phyloP scores from a whole-genome alignment of 2,797 vertebrate species.

The Chaetophractus vellerosus region DNA sequence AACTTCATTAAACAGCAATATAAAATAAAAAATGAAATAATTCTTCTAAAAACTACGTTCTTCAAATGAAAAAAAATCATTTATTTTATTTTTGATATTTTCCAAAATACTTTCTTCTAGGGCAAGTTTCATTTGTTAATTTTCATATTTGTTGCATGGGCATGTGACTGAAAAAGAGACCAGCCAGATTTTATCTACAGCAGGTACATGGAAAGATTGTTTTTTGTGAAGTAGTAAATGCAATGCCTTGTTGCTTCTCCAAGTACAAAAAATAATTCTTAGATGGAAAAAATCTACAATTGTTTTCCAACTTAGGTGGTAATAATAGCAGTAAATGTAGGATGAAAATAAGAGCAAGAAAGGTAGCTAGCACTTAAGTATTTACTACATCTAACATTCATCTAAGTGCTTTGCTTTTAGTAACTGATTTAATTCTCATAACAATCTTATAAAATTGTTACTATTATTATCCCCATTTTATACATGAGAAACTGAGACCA shows the following conservation, averaged over 20 bases:
- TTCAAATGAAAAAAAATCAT: neutral
- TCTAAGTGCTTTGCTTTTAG: slow-evolving; percentile 32
- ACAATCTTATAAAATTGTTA: slow-evolving; percentile 8
- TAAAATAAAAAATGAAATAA: slow-evolving; percentile 46
- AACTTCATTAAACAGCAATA: neutral
- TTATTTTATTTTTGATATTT: neutral
- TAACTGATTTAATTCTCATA: neutral
- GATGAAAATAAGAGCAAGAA: neutral
- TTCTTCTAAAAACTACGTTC: neutral
- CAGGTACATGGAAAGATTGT: neutral
- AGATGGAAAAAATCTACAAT: neutral
- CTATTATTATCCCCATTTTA: neutral
- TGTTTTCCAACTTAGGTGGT: neutral
- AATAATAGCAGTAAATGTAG: neutral
- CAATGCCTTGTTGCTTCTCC: neutral
- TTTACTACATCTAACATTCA: neutral
- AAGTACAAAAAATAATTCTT: neutral
- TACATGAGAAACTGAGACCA: slow-evolving; percentile 34
- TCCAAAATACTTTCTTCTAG: neutral
- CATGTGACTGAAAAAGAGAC: neutral
- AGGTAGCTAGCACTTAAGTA: neutral
- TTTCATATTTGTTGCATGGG: neutral
- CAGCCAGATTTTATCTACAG: neutral
- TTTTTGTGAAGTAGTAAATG: neutral
- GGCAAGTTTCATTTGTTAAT: neutral